Conservation (phyloP, 2,797 vertebrate species). For the Acropternis orthonyx region DNA sequence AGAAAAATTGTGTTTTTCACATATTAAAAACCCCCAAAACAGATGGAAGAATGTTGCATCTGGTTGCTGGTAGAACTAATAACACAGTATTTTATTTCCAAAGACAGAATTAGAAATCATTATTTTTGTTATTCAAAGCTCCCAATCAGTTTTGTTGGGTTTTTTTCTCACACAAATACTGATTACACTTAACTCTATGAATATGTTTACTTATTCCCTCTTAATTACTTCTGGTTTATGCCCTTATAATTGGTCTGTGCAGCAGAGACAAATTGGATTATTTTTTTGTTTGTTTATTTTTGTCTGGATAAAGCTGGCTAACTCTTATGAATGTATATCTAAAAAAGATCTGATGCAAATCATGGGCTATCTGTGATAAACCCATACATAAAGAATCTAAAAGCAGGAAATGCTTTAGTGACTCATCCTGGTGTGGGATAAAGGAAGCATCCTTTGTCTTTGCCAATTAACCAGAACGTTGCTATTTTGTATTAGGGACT, state of each 20-base stretch:
- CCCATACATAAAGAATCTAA: not conserved
- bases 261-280: not conserved
- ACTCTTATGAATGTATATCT: not conserved
- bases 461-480: not conserved
- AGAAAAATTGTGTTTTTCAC: not conserved
- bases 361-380: not conserved
- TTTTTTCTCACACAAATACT: not conserved
- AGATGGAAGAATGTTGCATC: not conserved
- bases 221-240: not conserved
- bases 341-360: not conserved
- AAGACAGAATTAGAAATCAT: not conserved
- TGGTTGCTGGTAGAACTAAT: not conserved
- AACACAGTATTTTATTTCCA: not conserved
- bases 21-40: not conserved
- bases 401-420: conserved; percentile 11
- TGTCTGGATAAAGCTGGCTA: not conserved
- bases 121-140: not conserved
- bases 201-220: not conserved
- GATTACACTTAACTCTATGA: not conserved
- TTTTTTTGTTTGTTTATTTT: not conserved
- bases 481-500: not conserved
- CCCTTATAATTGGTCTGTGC: not conserved
- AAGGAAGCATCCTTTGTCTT: not conserved
- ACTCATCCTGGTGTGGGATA: not conserved
- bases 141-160: not conserved